A percentile compares a stretch with the other conserved stretches of the same genome.
Conservation (phyloP, 2,888 invertebrate genomes). For the Xanthia icteritia region DNA sequence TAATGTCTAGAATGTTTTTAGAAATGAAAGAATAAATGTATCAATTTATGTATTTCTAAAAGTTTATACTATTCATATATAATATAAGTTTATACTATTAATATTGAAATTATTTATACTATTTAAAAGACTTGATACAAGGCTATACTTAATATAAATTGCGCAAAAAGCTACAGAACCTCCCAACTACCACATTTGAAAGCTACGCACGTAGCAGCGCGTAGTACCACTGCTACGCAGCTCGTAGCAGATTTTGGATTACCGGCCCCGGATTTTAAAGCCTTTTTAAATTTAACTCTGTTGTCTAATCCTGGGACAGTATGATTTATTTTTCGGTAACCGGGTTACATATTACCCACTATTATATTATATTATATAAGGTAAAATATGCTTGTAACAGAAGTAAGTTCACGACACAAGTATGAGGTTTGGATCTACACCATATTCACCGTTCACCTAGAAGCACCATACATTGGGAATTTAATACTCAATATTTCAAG, state of each 20-base stretch:
- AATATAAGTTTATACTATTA: no score
- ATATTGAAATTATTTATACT: background rate
- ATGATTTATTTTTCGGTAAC: background rate
- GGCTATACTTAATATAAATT: background rate
- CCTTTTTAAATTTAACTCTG: background rate
- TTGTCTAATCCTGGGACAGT: background rate
- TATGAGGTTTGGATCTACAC: background rate
- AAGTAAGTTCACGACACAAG: background rate
- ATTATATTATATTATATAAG: no score
- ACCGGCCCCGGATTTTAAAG: background rate
- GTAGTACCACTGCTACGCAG: conserved; percentile 30
- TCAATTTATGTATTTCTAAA: background rate
- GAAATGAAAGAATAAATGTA: conserved; percentile 6
- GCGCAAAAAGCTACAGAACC: background rate
- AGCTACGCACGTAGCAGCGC: conserved; percentile 15
- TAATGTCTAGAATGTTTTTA: conserved; percentile 1
- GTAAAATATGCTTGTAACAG: background rate
- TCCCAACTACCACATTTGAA: background rate
- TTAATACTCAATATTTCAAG: background rate
- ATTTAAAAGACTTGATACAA: no score
- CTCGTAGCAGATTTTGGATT: conserved; percentile 24
- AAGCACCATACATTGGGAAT: background rate
- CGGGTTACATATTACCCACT: background rate
- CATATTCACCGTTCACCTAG: background rate
- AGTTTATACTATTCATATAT: background rate